These are phyloP conservation scores for Drosophila saltans DNA, from an alignment of 1,140 invertebrate genomes.

Conservation along the genomic window DNA sequence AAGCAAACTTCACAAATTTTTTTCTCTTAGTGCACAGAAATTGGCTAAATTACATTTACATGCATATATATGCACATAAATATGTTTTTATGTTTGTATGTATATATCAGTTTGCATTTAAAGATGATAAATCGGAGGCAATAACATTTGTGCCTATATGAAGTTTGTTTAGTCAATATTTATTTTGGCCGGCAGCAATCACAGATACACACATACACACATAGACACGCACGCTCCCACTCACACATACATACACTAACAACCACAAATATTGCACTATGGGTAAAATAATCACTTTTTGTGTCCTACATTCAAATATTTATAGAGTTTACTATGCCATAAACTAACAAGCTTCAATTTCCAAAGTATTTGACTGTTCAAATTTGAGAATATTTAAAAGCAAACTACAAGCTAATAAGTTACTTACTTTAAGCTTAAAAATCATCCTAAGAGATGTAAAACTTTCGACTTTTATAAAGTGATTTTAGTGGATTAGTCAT, in stretches of 20 bases:
- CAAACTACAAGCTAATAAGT: too few relatives aligned
- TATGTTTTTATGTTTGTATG: neutral
- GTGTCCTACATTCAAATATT: too few relatives aligned
- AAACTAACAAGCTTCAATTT: too few relatives aligned
- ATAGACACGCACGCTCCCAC: slow-evolving; percentile 13
- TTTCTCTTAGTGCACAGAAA: slow-evolving; percentile 18
- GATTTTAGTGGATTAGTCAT: too few relatives aligned
- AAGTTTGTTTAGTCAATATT: slow-evolving; percentile 78
- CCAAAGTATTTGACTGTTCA: too few relatives aligned
- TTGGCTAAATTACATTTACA: neutral
- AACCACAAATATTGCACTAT: slow-evolving; percentile 1
- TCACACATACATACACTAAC: slow-evolving; percentile 11
- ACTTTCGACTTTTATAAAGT: too few relatives aligned
- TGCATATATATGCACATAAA: neutral
- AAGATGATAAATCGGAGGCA: slow-evolving; percentile 60
- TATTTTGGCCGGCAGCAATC: slow-evolving; percentile 42
- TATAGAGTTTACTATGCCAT: too few relatives aligned
- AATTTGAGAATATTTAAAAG: too few relatives aligned
- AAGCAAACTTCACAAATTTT: neutral
- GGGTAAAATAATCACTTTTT: neutral
- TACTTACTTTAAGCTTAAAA: too few relatives aligned
- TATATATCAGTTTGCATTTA: slow-evolving; percentile 48
- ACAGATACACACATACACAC: slow-evolving; percentile 14
- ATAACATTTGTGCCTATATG: slow-evolving; percentile 49
- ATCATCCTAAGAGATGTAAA: too few relatives aligned